A percentile compares a stretch with the other conserved stretches of the same genome.
Conservation (phyloP, 2,888 invertebrate genomes). For the Prosopocoilus inquinatus region DNA sequence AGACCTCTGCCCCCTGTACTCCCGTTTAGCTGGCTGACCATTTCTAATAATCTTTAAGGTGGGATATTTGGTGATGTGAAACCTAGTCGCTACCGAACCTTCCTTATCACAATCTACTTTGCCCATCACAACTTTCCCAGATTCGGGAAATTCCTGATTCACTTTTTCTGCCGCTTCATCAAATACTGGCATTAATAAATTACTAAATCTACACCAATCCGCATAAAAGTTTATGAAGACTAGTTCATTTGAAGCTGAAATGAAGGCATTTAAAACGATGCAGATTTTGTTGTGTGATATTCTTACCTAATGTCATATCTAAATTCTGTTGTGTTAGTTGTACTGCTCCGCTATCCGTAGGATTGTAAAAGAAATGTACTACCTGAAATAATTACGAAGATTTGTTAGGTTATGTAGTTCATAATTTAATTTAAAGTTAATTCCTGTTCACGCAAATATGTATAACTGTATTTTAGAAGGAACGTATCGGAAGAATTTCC, state of each 20-base stretch:
- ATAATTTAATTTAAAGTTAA: no score
- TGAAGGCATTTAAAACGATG: conserved; percentile 25
- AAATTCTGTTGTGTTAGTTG: conserved; percentile 78
- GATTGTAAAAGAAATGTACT: conserved; percentile 64
- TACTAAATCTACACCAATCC: conserved; percentile 99
- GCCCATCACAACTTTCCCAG: conserved; percentile 87
- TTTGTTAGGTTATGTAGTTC: no score
- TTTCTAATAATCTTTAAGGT: conserved; percentile 93
- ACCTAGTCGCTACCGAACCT: conserved; percentile 80
- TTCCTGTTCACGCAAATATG: no score
- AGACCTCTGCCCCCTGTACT: conserved; percentile 87
- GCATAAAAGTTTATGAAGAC: conserved; percentile 99
- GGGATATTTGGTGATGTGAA: conserved; percentile 97
- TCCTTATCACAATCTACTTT: conserved; percentile 98
- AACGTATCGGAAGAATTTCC: no score
- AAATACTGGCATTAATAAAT: conserved; percentile 93
- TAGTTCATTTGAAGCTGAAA: conserved; percentile 91
- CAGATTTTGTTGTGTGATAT: background rate
- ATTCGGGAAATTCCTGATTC: conserved; percentile 70
- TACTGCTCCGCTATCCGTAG: conserved; percentile 78
- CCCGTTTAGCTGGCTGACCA: conserved; percentile 85
- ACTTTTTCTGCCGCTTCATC: conserved; percentile 93
- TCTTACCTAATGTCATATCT: conserved; percentile 80
- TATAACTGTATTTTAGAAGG: no score
- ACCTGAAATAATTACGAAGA: conserved; percentile 45